Evolutionary conservation across 2,113 vertebrate genomes (phyloP).

Genomic region (Vulpes ferrilata): DNA sequence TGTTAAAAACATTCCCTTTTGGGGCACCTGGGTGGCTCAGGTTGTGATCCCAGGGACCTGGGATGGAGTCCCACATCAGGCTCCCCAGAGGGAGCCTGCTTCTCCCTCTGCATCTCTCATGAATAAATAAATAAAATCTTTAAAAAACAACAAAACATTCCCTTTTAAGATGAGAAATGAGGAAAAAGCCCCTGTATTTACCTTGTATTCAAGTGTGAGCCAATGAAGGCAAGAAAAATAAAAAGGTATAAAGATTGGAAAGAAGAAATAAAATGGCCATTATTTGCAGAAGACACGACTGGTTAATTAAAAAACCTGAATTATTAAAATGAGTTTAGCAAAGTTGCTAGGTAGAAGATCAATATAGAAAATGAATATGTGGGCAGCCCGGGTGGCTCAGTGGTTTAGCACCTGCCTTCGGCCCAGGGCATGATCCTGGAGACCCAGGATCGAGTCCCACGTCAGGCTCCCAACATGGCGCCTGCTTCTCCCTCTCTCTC

Average conservation of each 20-base stretch:
- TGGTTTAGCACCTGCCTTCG: no score
- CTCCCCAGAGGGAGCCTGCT: no score
- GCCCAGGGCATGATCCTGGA: no score
- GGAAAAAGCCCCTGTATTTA: neutral
- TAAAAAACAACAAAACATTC: neutral
- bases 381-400: no score
- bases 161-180: neutral
- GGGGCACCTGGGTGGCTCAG: no score
- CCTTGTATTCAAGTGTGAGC: neutral
- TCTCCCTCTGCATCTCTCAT: no score
- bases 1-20: neutral
- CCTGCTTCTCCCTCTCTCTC: no score
- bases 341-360: neutral
- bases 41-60: no score
- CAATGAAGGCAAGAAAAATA: neutral
- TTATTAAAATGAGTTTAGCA: neutral
- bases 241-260: neutral
- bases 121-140: no score
- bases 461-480: no score
- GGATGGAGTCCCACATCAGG: no score
- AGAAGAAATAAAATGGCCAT: constrained; percentile 5
- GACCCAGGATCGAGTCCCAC: no score
- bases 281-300: neutral
- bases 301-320: neutral
- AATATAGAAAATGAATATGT: neutral